phyloP scores from a whole-genome alignment of 2,113 vertebrate genomes.

The Poecilia latipinna region DNA sequence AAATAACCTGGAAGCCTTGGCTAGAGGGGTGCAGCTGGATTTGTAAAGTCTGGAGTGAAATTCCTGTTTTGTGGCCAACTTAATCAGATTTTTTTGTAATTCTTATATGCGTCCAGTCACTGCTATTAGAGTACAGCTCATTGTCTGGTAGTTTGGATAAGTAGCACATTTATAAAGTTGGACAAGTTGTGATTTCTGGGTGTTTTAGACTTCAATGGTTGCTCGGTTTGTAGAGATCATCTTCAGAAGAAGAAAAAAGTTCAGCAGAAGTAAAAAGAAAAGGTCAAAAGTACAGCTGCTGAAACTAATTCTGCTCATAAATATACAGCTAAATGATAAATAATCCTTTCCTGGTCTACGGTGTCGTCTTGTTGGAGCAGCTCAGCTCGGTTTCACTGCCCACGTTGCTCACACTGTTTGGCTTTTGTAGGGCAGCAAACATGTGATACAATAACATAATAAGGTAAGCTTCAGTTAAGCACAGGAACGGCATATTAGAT shows the following conservation, averaged over 20 bases:
- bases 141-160: slow-evolving; percentile 13
- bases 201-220: slow-evolving; percentile 2
- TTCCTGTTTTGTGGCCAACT: neutral
- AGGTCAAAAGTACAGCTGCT: slow-evolving; percentile 44
- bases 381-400: slow-evolving; percentile 42
- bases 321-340: slow-evolving; percentile 59
- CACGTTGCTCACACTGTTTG: slow-evolving; percentile 63
- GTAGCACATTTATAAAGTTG: slow-evolving; percentile 50
- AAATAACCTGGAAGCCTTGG: slow-evolving; percentile 56
- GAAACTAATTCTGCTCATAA: slow-evolving; percentile 62
- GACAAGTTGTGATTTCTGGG: slow-evolving; percentile 59
- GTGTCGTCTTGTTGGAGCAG: slow-evolving; percentile 47
- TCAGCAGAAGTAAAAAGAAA: slow-evolving; percentile 40
- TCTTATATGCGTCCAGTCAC: too few relatives aligned
- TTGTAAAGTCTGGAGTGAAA: slow-evolving; percentile 1
- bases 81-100: neutral
- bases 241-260: slow-evolving; percentile 20
- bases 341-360: slow-evolving; percentile 57
- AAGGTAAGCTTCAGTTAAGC: slow-evolving; percentile 70
- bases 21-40: slow-evolving; percentile 34
- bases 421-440: slow-evolving; percentile 52
- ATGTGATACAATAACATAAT: slow-evolving; percentile 67
- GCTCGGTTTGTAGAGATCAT: slow-evolving; percentile 8
- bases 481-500: slow-evolving; percentile 64
- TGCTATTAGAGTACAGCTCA: neutral